These are phyloP conservation scores for Eristalinus sepulchralis DNA, from an alignment of 2,888 invertebrate genomes.

Conservation along the genomic window DNA sequence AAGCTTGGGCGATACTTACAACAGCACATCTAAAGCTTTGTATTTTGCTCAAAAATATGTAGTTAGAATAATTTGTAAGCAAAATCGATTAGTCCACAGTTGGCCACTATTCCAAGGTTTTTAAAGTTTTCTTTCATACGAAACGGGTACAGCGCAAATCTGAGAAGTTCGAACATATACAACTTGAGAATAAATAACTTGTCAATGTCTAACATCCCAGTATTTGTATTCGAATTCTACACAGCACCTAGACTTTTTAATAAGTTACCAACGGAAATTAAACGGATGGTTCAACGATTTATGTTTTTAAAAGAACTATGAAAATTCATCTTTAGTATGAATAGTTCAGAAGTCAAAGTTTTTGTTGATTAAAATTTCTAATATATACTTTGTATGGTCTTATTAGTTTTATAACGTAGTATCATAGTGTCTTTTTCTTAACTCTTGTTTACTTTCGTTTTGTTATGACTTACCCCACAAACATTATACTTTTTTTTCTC, in stretches of 20 bases:
- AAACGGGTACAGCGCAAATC: background rate
- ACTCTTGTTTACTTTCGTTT: too few relatives aligned
- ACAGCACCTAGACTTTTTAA: background rate
- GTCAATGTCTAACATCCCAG: background rate
- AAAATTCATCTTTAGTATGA: background rate
- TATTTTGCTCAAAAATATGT: background rate
- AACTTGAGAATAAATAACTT: background rate
- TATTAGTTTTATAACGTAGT: too few relatives aligned
- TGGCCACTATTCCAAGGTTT: background rate
- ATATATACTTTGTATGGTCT: too few relatives aligned
- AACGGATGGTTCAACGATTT: background rate
- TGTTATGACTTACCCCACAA: too few relatives aligned
- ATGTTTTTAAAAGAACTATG: background rate
- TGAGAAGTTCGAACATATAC: background rate
- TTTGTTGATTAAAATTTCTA: too few relatives aligned
- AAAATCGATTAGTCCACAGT: background rate
- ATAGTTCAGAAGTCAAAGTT: too few relatives aligned
- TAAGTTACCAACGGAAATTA: background rate
- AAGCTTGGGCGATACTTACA: background rate
- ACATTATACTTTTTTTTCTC: too few relatives aligned
- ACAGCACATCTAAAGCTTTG: background rate
- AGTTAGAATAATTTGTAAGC: background rate
- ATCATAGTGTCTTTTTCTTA: too few relatives aligned
- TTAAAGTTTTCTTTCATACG: background rate
- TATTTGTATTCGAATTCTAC: background rate